Base-by-base conservation (phyloP, 2,113 vertebrate genomes). In the Dipodomys ordii region DNA sequence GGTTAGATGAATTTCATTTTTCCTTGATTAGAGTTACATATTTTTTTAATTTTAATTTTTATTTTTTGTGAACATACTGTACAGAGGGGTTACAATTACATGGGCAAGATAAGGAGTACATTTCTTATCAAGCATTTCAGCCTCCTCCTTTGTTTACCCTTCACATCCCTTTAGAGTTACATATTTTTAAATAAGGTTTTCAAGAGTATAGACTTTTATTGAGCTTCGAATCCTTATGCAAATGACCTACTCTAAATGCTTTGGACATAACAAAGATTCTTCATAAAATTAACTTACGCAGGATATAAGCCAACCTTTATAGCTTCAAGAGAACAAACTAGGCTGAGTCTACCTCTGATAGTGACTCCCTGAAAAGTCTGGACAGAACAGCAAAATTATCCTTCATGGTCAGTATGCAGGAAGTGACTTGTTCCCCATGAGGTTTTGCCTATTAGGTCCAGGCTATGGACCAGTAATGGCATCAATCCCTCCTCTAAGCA, bases 281-380 rank as follows among this genome's bases (percentile, higher is more conserved):
- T 83, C 92, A 53, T 74, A 78, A 94, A 94, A 92, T 53, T 69
- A 32, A 91, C 49, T 87, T 27, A 2, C 91, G 64, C 53, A 71
- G 28, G 12, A 44, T 83, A n/a, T 74, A 90, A 94, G 74, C 65
- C 74, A 62, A 32, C 6, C 6, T 73, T 85, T 44, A 46, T 44
- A 88, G 44, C 23, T 91, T 15, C 23, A 71, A 65, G 22, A 30
- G 65, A 69, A 87, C 2, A 83, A 7, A 2, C 16, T 23, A 27
- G 46, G 7, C 60, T 16, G 60, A 90, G 27, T 11, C 39, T 8
- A 79, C 3, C 20, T 19, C 16, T 79, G 28, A 74, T 1, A 76
- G 32, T n/a, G 4, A 32, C 65, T 25, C 28, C 32, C 53, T 83
- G 78, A 27, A 28, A 72, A 60, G 20, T n/a, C 19, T 2, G 1